These are phyloP conservation scores for Sinelater perroti DNA, from an alignment of 2,888 invertebrate genomes.

Conservation along the genomic window DNA sequence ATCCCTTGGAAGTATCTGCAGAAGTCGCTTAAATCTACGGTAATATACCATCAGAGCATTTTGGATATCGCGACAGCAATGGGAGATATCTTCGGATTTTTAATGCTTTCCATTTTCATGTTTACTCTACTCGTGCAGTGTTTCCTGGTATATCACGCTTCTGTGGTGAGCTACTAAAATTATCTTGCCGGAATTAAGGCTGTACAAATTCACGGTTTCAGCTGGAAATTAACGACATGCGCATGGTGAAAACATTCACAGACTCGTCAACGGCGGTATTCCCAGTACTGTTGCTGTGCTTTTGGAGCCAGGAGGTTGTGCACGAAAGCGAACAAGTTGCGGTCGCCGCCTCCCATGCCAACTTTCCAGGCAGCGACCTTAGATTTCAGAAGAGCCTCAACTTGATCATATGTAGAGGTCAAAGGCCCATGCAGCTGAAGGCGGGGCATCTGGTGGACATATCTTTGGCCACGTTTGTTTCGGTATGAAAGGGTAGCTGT, in stretches of 20 bases:
- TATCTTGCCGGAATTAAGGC: too few relatives aligned
- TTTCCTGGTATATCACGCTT: constrained; percentile 21
- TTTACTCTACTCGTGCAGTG: constrained; percentile 8
- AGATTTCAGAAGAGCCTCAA: constrained; percentile 18
- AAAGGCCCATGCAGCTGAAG: constrained; percentile 9
- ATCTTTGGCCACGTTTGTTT: constrained; percentile 15
- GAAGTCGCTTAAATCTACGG: constrained; percentile 6
- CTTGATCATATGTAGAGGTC: constrained; percentile 18
- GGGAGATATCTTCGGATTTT: constrained; percentile 8
- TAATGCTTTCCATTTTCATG: constrained; percentile 5
- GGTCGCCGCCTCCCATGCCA: neutral
- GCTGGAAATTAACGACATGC: constrained; percentile 11
- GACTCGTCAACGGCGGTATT: constrained; percentile 13
- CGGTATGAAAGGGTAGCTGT: constrained; percentile 8
- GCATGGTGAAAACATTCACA: constrained; percentile 11
- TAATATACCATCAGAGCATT: constrained; percentile 15
- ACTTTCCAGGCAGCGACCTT: constrained; percentile 9
- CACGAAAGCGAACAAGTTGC: constrained; percentile 19
- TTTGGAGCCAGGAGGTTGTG: constrained; percentile 17
- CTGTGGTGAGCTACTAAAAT: constrained; percentile 1
- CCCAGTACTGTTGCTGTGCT: constrained; percentile 16
- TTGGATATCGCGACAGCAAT: constrained; percentile 12
- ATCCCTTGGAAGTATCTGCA: constrained; percentile 25
- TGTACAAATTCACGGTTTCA: neutral
- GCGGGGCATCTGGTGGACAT: constrained; percentile 19